Percentiles rank a stretch among this genome's conserved stretches.
Conservation (phyloP, 2,797 vertebrate genomes). For the Uromys caudimaculatus region DNA sequence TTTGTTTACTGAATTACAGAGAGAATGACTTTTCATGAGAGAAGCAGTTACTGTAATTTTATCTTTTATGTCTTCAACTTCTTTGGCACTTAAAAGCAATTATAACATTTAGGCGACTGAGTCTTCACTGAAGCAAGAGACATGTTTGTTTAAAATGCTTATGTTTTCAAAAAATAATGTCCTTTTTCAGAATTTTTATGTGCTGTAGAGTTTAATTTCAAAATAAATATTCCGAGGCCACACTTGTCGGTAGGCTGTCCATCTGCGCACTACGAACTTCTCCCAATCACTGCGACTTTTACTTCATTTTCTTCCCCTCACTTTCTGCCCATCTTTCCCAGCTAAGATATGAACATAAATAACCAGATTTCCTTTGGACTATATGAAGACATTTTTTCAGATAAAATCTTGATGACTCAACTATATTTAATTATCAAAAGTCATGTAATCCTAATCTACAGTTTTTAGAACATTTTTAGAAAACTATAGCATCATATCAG, state of each 20-base stretch:
- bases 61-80: conserved; percentile 85
- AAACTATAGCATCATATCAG: background rate
- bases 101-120: conserved; percentile 85
- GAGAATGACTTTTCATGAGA: conserved; percentile 83
- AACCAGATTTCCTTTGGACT: background rate
- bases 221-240: conserved; percentile 79
- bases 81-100: conserved; percentile 84
- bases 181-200: conserved; percentile 80
- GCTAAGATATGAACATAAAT: background rate
- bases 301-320: background rate
- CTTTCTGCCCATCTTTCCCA: background rate
- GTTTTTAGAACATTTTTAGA: background rate
- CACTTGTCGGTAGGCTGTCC: background rate
- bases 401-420: background rate
- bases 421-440: background rate
- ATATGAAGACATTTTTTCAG: background rate
- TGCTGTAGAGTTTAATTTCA: conserved; percentile 74
- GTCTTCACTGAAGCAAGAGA: conserved; percentile 79
- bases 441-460: background rate
- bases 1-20: conserved; percentile 85
- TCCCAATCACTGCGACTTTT: background rate
- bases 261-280: background rate
- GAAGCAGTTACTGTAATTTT: conserved; percentile 83
- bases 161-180: conserved; percentile 77
- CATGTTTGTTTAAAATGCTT: conserved; percentile 82